Base-by-base conservation (phyloP, 2,888 invertebrate species). In the Pimpla rufipes region DNA sequence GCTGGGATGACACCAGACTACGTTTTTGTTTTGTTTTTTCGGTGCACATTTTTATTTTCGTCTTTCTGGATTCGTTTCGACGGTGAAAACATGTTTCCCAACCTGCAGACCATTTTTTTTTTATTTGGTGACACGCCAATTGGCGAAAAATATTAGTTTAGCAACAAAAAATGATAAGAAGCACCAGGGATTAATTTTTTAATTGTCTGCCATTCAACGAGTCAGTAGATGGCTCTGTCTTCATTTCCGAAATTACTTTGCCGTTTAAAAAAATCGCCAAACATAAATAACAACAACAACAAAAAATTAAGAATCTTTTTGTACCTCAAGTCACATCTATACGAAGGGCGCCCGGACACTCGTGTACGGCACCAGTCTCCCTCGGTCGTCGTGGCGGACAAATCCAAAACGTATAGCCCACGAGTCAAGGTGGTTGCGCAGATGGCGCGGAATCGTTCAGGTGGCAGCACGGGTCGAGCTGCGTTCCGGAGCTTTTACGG, bases 391-490 rank as follows among this genome's bases (percentile, higher is more conserved):
- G 37, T 59, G 4, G 29, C 29, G 29, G 29, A 29, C 5, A 40
- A 59, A 78, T 47, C 42, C 66, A 66, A 67, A 3, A 29, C 29
- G 29, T 5, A n/a, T 29, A 5, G 29, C 57, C 21, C 40, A 40
- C 77, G 57, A 13, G 10, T 52, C 47, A 42, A 16, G 37, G 42
- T 23, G 52, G 64, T 45, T 79, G 55, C 80, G 29, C 62, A 40
- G 57, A 70, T 29, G 62, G 16, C 45, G 76, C 23, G 52, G 67
- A 45, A 77, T 85, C 86, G 89, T 88, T 88, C 90, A 93, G 93
- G 91, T 93, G 93, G 93, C 93, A 93, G 92, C 93, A 93, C 92
- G 81, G 88, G 88, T 90, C 91, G 89, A 90, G 87, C 57, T 47
- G 71, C 62, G 35, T 80, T 87, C 76, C 80, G 81, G 73, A 85